Base-by-base conservation (phyloP, 2,113 vertebrate genomes). In the Reinhardtius hippoglossoides region DNA sequence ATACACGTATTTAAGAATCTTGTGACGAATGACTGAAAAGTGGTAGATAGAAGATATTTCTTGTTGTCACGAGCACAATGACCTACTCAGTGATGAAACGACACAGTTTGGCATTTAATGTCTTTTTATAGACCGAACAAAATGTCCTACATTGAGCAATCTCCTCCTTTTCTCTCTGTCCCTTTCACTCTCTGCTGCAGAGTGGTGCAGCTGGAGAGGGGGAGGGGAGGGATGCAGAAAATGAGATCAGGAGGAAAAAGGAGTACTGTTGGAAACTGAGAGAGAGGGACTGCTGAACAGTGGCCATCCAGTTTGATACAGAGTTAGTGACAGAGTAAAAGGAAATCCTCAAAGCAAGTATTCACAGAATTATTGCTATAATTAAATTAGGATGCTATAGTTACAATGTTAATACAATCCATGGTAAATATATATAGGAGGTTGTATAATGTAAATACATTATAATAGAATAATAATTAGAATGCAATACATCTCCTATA, bases 201-300 rank as follows among this genome's bases (percentile, higher is more conserved):
- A 89, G 63, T 57, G 87, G 78, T 92, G 91, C 93, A 93, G 92
- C 88, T 89, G 92, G 86, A 90, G 92, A 88, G 91, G 87, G 93
- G 92, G 91, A 92, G 82, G 88, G 87, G 87, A 87, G 68, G 67
- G 44, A 87, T 85, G 87, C 89, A 90, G 84, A 85, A 70, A 86
- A 89, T 75, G 79, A 89, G 81, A 88, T 70, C 86, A 91, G 74
- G 80, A 86, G 79, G 64, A 70, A 82, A 87, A 89, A 56, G 79
- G 61, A 87, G 73, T 74, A 69, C 84, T 81, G 78, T 21, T 80
- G 71, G 21, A 76, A 78, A 85, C 50, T 9, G 37, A 74, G 21
- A 50, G 46, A 50, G 16, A 78, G 31, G 42, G 71, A 54, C 54
- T 71, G 55, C 46, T 71, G 35, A 78, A 76, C 44, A 81, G 56